phyloP scores from a whole-genome alignment of 1,140 invertebrate species.

The Helicoverpa zea region DNA sequence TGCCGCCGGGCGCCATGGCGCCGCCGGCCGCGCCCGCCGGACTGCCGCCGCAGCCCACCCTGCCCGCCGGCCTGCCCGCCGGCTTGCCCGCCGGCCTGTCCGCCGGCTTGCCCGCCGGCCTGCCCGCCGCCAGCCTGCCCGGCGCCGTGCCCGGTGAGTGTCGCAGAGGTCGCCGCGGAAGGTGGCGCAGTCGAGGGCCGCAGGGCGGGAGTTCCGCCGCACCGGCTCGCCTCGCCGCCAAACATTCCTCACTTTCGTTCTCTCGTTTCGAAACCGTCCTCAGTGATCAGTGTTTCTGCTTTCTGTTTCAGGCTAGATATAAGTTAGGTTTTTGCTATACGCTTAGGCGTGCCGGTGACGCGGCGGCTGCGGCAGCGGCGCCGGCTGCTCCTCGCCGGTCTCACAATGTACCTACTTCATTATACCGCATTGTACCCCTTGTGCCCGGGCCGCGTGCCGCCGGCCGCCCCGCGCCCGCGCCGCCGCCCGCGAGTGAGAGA shows the following conservation, averaged over 20 bases:
- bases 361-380: constrained; percentile 56
- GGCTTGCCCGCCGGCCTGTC: constrained; percentile 4
- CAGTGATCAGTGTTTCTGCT: constrained; percentile 82
- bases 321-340: constrained; percentile 78
- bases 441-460: constrained; percentile 40
- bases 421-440: constrained; percentile 66
- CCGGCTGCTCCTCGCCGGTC: constrained; percentile 55
- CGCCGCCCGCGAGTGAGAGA: constrained; percentile 17
- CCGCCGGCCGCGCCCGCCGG: constrained; percentile 23
- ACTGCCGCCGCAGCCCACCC: constrained; percentile 24
- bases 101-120: constrained; percentile 13
- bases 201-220: constrained; percentile 54
- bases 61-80: constrained; percentile 10
- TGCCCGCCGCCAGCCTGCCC: constrained; percentile 19
- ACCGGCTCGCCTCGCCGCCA: constrained; percentile 45
- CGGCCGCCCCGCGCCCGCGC: constrained; percentile 41
- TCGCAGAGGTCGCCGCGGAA: constrained; percentile 4
- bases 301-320: constrained; percentile 84
- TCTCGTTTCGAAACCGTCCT: constrained; percentile 53
- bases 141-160: constrained; percentile 13
- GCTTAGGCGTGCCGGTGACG: constrained; percentile 65
- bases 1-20: constrained; percentile 24
- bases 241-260: constrained; percentile 41
- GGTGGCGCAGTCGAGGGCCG: constrained; percentile 56
- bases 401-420: constrained; percentile 77